Conservation (phyloP, 2,113 vertebrate genomes). For the Phyllostomus hastatus region DNA sequence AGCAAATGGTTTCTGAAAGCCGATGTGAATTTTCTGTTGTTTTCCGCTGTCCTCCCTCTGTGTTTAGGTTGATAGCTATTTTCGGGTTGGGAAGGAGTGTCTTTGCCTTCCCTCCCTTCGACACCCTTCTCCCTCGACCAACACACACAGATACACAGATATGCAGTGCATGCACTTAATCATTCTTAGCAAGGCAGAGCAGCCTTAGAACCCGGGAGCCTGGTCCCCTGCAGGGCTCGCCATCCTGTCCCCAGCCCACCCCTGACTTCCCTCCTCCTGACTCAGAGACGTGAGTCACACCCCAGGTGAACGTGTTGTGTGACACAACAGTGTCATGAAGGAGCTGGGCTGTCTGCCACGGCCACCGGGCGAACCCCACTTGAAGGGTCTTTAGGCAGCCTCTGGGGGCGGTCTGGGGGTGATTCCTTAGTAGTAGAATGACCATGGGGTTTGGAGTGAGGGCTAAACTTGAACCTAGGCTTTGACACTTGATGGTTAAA, state of each 20-base stretch:
- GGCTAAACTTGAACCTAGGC: not conserved
- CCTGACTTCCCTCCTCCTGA: not conserved
- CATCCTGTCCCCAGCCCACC: not conserved
- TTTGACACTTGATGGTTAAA: not conserved
- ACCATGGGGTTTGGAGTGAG: not conserved
- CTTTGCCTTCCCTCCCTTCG: not conserved
- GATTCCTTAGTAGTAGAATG: not conserved
- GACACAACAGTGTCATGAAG: not conserved
- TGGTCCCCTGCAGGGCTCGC: not conserved
- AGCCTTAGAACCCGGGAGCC: not conserved
- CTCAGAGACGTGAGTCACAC: not conserved
- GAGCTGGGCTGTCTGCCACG: not conserved
- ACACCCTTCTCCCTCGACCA: not conserved
- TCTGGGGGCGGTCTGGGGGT: not conserved
- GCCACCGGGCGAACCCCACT: not conserved
- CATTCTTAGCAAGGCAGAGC: not conserved
- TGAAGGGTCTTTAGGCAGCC: not conserved
- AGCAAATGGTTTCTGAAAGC: not conserved
- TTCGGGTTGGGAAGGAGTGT: not conserved
- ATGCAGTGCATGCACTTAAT: fast-evolving
- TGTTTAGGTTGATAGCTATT: not conserved
- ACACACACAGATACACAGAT: not conserved
- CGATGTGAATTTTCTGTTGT: not conserved
- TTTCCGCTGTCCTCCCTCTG: not conserved
- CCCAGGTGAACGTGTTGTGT: not conserved